Evolutionary conservation across 2,113 vertebrate genomes (phyloP), one percentile per base, ranked within the genome.

Genomic region (Tricholaema leucomelas): DNA sequence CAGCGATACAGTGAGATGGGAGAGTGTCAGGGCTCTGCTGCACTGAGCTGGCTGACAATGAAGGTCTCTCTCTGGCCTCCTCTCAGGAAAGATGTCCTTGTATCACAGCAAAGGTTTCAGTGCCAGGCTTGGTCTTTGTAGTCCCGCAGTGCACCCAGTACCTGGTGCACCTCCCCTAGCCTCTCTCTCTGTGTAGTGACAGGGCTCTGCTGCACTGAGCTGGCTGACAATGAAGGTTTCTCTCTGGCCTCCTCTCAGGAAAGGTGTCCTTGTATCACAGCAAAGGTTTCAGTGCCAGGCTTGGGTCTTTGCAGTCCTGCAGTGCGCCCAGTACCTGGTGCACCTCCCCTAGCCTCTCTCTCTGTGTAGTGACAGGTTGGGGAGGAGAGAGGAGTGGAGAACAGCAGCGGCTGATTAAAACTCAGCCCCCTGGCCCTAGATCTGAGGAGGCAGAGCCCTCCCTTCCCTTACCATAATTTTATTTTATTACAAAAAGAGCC

Each of bases 401-500:
- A 96, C 96, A 96, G 95, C 97, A 96, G 95, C 78, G 3, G 86
- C 95, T 96, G 93, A 96, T 97, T 96, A 96, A 94, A 95, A 93
- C 79, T 97, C 94, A 93, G 91, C 95, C 96, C 92, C 85, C 96
- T 95, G 95, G 97, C 97, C 91, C 69, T 96, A 96, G 90, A 95
- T 94, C 93, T 94, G 75, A 97, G 85, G 91, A 96, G 92, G 50
- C 85, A 88, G 87, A 95, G 87, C 90, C 93, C 78, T 71, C 93
- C 95, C 77, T 89, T 92, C 91, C 93, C 96, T 94, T 94, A 92
- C 93, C 92, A 95, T 96, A 92, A 96, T 96, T 97, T 97, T 96
- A 97, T 97, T 97, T 97, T 96, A 96, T 97, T 96, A 96, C 92
- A 78, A 90, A 97, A 97, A 97, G 92, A 94, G 94, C 75, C 82